Base-by-base conservation (phyloP, 2,113 vertebrate species). In the Phoxinus phoxinus region DNA sequence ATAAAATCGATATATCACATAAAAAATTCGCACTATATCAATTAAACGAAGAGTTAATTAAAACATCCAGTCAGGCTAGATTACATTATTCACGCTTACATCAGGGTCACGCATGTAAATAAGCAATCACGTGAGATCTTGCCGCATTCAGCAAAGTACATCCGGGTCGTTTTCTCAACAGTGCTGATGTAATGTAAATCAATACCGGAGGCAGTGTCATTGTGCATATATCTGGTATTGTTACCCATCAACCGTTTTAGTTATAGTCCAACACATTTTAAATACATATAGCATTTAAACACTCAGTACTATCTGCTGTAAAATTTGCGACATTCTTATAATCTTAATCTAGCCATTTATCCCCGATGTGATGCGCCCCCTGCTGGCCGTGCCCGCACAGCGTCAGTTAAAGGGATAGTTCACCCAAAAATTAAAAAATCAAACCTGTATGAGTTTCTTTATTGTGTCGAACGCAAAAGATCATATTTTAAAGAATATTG, bases 91-190 rank as follows among this genome's bases (percentile, higher is more conserved):
- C 19, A 23, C 19, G 32, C 19, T 78, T 25, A 13, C 21, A n/a
- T 59, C 76, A 58, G 23, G 7, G 41, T 25, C 71, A 15, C 12
- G 6, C 53, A 79, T 25, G 32, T 56, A 59, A 25, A 79, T 25
- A 79, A 61, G 7, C 53, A 10, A 41, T 41, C 41, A 41, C 35
- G 56, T 25, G 76, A 41, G 0, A 59, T 1, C 35, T 59, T 78
- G 76, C 32, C 37, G 58, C 78, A 46, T 63, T 21, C 58, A 80
- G 15, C 25, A 41, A 80, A 12, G 3, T 30, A 46, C 58, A 80
- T 80, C 78, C 78, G 58, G 78, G 58, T 80, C n/a, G 2, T 80
- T 80, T 80, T 63, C 77, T 27, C n/a, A 19, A 27, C 37, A 65
- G 15, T 7, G 78, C 35, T 63, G n/a, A 80, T 15, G 58, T 46